These are phyloP conservation scores for Merodon equestris DNA, from an alignment of 2,888 invertebrate genomes.

Conservation along the genomic window DNA sequence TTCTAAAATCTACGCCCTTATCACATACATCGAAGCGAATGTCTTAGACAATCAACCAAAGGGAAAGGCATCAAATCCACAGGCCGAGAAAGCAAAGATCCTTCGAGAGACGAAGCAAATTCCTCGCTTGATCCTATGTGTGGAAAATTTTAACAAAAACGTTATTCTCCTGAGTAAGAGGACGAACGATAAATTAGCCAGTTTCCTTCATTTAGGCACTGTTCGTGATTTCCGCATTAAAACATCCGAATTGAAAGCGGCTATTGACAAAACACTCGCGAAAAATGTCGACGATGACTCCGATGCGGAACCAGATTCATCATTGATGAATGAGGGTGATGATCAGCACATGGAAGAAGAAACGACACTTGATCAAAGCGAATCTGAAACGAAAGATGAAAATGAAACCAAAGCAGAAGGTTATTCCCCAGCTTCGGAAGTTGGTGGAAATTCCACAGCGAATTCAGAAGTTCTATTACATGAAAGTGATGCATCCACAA, in stretches of 20 bases:
- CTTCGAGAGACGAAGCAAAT: slow-evolving; percentile 82
- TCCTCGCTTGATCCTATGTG: slow-evolving; percentile 82
- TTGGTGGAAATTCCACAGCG: slow-evolving; percentile 35
- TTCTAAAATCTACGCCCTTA: slow-evolving; percentile 80
- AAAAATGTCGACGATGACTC: slow-evolving; percentile 73
- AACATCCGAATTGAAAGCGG: slow-evolving; percentile 80
- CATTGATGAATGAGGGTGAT: slow-evolving; percentile 7
- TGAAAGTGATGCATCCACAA: slow-evolving; percentile 70
- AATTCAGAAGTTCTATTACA: slow-evolving; percentile 54
- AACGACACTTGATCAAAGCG: slow-evolving; percentile 68
- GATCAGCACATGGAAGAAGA: slow-evolving; percentile 67
- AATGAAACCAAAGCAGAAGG: background rate
- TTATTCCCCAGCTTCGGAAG: slow-evolving; percentile 56
- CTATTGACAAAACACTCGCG: slow-evolving; percentile 79
- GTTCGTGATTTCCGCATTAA: slow-evolving; percentile 83
- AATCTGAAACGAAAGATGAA: slow-evolving; percentile 54
- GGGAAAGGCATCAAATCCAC: slow-evolving; percentile 76
- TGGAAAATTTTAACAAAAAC: slow-evolving; percentile 83
- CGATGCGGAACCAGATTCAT: slow-evolving; percentile 43
- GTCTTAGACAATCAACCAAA: slow-evolving; percentile 73
- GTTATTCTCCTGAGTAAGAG: slow-evolving; percentile 82
- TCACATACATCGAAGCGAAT: slow-evolving; percentile 81
- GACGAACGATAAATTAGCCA: slow-evolving; percentile 80
- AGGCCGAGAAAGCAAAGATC: slow-evolving; percentile 80
- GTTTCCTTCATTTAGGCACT: slow-evolving; percentile 81